phyloP scores from a whole-genome alignment of 2,113 vertebrate species.

The Rutilus rutilus region DNA sequence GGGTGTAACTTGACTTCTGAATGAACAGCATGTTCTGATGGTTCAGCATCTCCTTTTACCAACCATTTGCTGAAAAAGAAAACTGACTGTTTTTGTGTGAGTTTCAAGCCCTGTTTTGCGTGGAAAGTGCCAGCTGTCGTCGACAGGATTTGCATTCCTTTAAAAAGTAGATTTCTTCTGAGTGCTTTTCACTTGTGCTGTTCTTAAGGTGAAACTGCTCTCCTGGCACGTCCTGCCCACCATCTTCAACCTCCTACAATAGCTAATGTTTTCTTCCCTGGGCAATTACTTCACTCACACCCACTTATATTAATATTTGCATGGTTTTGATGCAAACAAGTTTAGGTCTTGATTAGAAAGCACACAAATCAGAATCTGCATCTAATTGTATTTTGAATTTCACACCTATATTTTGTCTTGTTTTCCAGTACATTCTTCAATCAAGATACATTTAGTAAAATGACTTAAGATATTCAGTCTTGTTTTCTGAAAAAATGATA shows the following conservation, averaged over 20 bases:
- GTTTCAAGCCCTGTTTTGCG: background rate
- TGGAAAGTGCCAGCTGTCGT: conserved; percentile 2
- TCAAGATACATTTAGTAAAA: too few relatives aligned
- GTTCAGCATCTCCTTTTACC: background rate
- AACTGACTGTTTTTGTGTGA: background rate
- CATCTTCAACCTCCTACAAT: conserved; percentile 5
- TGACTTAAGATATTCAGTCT: too few relatives aligned
- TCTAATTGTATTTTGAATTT: background rate
- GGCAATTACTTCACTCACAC: conserved; percentile 12
- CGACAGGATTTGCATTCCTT: background rate
- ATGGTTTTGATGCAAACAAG: background rate
- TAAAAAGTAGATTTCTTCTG: background rate
- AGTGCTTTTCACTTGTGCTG: background rate
- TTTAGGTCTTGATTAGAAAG: background rate
- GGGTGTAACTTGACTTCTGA: background rate
- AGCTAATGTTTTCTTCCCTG: background rate
- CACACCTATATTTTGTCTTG: background rate
- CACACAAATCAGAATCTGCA: background rate
- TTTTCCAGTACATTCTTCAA: too few relatives aligned
- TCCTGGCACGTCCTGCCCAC: background rate
- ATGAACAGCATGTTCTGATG: background rate
- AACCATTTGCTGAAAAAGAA: background rate
- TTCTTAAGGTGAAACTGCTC: conserved; percentile 26
- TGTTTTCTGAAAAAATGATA: too few relatives aligned
- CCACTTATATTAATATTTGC: background rate